phyloP scores from a whole-genome alignment of 1,140 invertebrate genomes.

The Drosophila serrata region DNA sequence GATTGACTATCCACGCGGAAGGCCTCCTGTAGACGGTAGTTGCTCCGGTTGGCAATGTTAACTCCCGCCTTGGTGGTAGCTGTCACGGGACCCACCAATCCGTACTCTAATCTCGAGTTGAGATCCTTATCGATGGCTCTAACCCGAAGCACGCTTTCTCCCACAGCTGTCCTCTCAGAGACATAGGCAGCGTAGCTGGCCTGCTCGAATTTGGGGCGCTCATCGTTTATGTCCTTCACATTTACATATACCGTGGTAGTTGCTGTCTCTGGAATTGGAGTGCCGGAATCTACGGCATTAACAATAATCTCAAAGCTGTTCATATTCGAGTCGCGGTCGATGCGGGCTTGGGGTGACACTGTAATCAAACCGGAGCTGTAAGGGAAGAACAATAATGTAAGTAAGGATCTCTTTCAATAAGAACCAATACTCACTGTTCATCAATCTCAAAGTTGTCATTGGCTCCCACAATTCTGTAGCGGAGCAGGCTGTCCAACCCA shows the following conservation, averaged over 20 bases:
- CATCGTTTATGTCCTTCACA: conserved; percentile 93
- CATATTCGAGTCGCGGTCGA: conserved; percentile 90
- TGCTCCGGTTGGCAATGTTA: conserved; percentile 87
- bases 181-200: conserved; percentile 89
- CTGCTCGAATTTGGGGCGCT: conserved; percentile 91
- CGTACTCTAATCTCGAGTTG: conserved; percentile 89
- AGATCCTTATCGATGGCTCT: conserved; percentile 90
- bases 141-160: conserved; percentile 88
- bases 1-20: conserved; percentile 90
- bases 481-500: conserved; percentile 89
- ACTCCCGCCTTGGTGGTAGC: conserved; percentile 92
- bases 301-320: conserved; percentile 90
- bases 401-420: background rate
- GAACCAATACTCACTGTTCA: conserved; percentile 86
- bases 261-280: conserved; percentile 91
- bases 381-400: background rate
- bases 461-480: conserved; percentile 91
- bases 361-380: conserved; percentile 90
- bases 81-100: conserved; percentile 89
- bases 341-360: conserved; percentile 90
- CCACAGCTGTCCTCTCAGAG: conserved; percentile 89
- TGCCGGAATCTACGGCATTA: conserved; percentile 90
- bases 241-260: conserved; percentile 91
- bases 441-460: conserved; percentile 93
- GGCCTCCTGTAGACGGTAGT: conserved; percentile 89